phyloP scores from a whole-genome alignment of 2,888 invertebrate genomes.

The Strigamia transsilvanica region DNA sequence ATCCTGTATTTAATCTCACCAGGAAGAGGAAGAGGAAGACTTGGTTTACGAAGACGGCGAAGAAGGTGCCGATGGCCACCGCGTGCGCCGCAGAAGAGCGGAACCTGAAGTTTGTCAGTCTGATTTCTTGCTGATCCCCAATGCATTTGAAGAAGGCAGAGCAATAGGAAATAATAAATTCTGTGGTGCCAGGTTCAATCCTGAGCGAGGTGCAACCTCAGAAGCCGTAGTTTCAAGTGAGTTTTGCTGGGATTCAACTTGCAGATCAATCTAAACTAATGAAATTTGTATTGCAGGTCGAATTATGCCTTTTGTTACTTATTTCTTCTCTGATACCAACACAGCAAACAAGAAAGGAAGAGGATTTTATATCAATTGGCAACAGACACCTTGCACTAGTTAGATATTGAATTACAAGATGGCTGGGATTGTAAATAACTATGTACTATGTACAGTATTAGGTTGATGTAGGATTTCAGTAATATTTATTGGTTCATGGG shows the following conservation, averaged over 20 bases:
- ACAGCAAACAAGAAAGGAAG: conserved; percentile 55
- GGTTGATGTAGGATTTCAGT: no score
- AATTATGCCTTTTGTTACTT: conserved; percentile 56
- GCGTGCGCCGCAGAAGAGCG: conserved; percentile 24
- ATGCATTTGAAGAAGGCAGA: conserved; percentile 56
- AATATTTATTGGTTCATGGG: no score
- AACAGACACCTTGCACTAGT: conserved; percentile 57
- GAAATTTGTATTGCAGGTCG: conserved; percentile 53
- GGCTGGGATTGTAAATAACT: no score
- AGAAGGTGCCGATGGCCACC: not conserved
- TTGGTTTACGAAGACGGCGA: not conserved
- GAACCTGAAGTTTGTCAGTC: conserved; percentile 52
- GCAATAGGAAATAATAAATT: conserved; percentile 56
- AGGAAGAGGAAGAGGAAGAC: conserved; percentile 27
- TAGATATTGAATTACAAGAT: not conserved
- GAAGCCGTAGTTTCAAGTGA: conserved; percentile 56
- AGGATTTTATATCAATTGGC: conserved; percentile 56
- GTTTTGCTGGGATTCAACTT: not conserved
- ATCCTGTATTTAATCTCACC: not conserved
- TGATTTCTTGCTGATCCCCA: conserved; percentile 56
- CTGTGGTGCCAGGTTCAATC: conserved; percentile 56
- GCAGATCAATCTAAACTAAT: not conserved
- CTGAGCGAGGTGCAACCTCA: conserved; percentile 51
- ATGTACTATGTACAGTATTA: no score
- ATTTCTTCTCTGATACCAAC: conserved; percentile 56